Base-by-base conservation (phyloP, 2,888 invertebrate genomes). In the Drosophila pseudotakahashii region DNA sequence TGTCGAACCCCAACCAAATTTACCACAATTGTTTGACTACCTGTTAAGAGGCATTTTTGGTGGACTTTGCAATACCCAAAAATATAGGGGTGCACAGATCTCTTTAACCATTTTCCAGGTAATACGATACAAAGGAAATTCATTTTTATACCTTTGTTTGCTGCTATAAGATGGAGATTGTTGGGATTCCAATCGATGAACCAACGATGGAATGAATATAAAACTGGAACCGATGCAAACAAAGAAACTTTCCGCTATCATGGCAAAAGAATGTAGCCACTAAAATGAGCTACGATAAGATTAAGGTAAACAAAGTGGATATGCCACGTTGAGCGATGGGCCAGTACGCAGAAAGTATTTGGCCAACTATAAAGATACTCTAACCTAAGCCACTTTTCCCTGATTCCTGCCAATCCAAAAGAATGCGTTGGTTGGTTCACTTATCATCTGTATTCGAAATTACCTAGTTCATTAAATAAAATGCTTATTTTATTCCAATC, bases 401-500 rank as follows among this genome's bases (percentile, higher is more conserved):
- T 19, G 26, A 6, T 26, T 26, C 26, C 34, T 34, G 11, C 11
- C 34, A 34, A 34, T 34, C 19, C 7, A 7, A 42, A 11, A 19
- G 11, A 7, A 2, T 11, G 26, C 5, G 26, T 26, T 26, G 26
- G 26, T 26, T 42, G 19, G 42, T 42, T 19, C 6, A 19, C 37
- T 37, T 19, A 44, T 58, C 7, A n/a, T 44, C 7, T 44, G 23
- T 61, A 61, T 63, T 63, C 32, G n/a, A 41, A 63, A 63, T 32
- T 59, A 60, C 26, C 42, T 60, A 32, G 13, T 16, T 42, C 62
- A 63, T 63, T 63, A 63, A 63, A 63, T 63, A 63, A 63, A 63
- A 62, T 48, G 34, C 62, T 63, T 63, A 63, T 42, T 63, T 63
- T 63, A 63, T 63, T 63, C 36, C 67, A 48, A 67, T 66, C 68